phyloP scores from a whole-genome alignment of 2,797 vertebrate genomes.

The Tragopan temminckii region DNA sequence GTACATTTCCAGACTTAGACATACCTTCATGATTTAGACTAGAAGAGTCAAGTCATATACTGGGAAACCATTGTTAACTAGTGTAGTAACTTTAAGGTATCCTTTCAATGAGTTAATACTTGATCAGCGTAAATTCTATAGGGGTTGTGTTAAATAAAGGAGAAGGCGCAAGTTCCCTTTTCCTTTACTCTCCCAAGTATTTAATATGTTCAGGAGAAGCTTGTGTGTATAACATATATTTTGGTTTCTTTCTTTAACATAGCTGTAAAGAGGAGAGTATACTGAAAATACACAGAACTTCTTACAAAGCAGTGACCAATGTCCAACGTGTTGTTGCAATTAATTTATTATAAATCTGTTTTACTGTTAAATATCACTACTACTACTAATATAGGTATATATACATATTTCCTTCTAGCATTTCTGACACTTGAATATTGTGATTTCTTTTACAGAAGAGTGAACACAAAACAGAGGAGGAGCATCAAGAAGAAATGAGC shows the following conservation, averaged over 20 bases:
- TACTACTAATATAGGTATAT: background rate
- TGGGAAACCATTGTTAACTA: background rate
- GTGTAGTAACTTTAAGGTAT: background rate
- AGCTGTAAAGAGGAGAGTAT: background rate
- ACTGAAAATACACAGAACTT: background rate
- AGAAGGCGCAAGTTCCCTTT: background rate
- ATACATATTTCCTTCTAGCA: background rate
- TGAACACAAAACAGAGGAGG: slow-evolving; percentile 35
- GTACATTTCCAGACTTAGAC: too few relatives aligned
- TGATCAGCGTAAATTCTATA: too few relatives aligned
- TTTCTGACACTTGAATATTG: background rate
- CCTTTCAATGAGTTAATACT: background rate
- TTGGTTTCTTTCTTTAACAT: background rate
- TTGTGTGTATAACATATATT: background rate
- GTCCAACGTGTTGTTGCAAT: background rate
- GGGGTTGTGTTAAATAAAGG: background rate
- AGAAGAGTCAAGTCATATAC: background rate
- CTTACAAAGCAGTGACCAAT: background rate
- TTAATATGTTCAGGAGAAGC: background rate
- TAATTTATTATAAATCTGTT: background rate
- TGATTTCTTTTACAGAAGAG: slow-evolving; percentile 53
- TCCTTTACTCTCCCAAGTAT: background rate
- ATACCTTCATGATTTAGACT: background rate
- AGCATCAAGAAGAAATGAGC: slow-evolving; percentile 17
- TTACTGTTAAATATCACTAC: background rate